These are phyloP conservation scores for Ectobius pallidus DNA, from an alignment of 2,888 invertebrate genomes.

Conservation along the genomic window DNA sequence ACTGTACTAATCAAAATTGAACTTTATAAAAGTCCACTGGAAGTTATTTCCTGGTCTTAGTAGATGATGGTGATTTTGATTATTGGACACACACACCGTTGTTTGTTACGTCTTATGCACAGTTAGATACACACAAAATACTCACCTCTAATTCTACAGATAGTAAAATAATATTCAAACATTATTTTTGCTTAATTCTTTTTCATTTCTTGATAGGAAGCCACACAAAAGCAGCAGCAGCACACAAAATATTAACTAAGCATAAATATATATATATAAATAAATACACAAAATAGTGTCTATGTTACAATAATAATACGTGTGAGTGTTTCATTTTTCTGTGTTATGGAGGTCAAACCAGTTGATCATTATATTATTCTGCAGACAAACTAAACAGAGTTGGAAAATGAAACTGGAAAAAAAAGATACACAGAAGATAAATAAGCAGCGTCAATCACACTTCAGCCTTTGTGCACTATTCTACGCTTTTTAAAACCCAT, in stretches of 20 bases:
- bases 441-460: slow-evolving; percentile 35
- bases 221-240: slow-evolving; percentile 33
- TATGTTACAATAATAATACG: slow-evolving; percentile 39
- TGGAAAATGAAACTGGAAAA: slow-evolving; percentile 39
- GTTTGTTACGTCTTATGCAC: neutral
- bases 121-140: slow-evolving; percentile 16
- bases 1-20: slow-evolving; percentile 7
- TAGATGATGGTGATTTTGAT: neutral
- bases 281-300: slow-evolving; percentile 32
- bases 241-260: slow-evolving; percentile 26
- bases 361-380: slow-evolving; percentile 34
- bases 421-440: slow-evolving; percentile 38
- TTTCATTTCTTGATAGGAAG: slow-evolving; percentile 18
- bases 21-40: too few relatives aligned
- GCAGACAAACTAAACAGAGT: slow-evolving; percentile 33
- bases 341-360: slow-evolving; percentile 43
- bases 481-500: slow-evolving; percentile 5
- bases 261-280: slow-evolving; percentile 25
- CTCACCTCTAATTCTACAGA: slow-evolving; percentile 15
- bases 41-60: too few relatives aligned
- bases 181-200: neutral
- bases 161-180: neutral
- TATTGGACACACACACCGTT: neutral
- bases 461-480: slow-evolving; percentile 32
- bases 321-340: slow-evolving; percentile 37